These are phyloP conservation scores for Hermaeophaga mercurialis DNA, from an alignment of 2,888 invertebrate species.

Conservation along the genomic window DNA sequence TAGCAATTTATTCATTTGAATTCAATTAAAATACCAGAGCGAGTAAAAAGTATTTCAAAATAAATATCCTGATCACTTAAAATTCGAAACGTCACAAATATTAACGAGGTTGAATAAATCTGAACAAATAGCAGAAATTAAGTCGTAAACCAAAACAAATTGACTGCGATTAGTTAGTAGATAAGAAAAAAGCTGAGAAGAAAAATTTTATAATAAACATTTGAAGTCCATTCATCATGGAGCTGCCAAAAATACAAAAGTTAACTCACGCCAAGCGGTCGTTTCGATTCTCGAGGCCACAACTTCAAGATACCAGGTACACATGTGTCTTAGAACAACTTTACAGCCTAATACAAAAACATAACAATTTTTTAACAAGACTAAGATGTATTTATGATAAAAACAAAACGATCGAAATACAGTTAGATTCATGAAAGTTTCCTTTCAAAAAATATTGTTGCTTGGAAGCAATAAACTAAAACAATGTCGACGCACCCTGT, in stretches of 20 bases:
- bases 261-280: slow-evolving; percentile 14
- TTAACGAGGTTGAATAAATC: neutral
- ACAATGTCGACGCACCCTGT: neutral
- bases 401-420: no score
- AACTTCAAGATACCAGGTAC: slow-evolving; percentile 1
- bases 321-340: neutral
- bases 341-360: neutral
- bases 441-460: no score
- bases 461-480: no score
- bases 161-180: slow-evolving; percentile 7
- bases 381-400: no score
- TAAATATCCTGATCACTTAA: neutral
- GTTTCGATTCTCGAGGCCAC: slow-evolving; percentile 7
- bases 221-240: slow-evolving; percentile 16
- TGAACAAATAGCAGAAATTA: slow-evolving; percentile 7
- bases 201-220: slow-evolving; percentile 16
- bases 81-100: neutral
- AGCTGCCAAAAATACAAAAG: slow-evolving; percentile 10
- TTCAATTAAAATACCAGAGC: no score
- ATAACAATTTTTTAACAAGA: no score
- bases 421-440: no score
- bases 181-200: slow-evolving; percentile 2
- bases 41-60: no score
- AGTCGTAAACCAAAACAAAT: slow-evolving; percentile 19
- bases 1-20: no score